Percentiles rank a stretch among this genome's conserved stretches.
Evolutionary conservation across 2,113 vertebrate genomes (phyloP).

Genomic region (Pantherophis guttatus): DNA sequence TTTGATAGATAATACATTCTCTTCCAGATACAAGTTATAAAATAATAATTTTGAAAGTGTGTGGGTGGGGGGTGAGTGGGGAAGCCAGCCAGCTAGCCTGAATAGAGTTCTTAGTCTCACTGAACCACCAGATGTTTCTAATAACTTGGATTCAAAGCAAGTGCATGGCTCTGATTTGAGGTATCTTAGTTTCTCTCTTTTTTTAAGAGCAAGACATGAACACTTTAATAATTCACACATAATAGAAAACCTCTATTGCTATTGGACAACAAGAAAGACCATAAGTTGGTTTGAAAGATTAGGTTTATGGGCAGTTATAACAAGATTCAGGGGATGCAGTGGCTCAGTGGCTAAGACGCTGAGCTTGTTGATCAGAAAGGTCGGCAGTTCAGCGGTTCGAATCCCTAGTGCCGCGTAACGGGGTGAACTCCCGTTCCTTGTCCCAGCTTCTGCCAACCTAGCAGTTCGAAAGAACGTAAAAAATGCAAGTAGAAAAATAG

Average conservation of each 20-base stretch:
- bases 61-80: neutral
- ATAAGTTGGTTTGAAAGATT: too few relatives aligned
- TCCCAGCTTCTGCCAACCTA: too few relatives aligned
- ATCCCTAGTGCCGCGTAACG: too few relatives aligned
- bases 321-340: neutral
- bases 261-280: neutral
- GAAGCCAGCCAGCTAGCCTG: neutral
- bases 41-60: conserved; percentile 35
- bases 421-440: too few relatives aligned
- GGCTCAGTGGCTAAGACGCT: too few relatives aligned
- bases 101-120: neutral
- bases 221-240: neutral
- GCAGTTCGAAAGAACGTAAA: too few relatives aligned
- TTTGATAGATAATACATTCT: conserved; percentile 37
- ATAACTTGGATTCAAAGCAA: conserved; percentile 8
- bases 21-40: conserved; percentile 30
- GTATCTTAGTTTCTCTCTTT: conserved; percentile 4
- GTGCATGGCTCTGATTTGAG: neutral
- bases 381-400: too few relatives aligned
- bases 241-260: neutral
- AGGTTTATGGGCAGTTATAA: neutral
- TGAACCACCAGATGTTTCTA: conserved; percentile 52
- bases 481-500: too few relatives aligned
- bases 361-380: too few relatives aligned
- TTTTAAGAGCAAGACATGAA: neutral